Percentiles rank a stretch among this genome's conserved stretches.
Conservation (phyloP, 2,113 vertebrate genomes). For the Oreotrochilus melanogaster region DNA sequence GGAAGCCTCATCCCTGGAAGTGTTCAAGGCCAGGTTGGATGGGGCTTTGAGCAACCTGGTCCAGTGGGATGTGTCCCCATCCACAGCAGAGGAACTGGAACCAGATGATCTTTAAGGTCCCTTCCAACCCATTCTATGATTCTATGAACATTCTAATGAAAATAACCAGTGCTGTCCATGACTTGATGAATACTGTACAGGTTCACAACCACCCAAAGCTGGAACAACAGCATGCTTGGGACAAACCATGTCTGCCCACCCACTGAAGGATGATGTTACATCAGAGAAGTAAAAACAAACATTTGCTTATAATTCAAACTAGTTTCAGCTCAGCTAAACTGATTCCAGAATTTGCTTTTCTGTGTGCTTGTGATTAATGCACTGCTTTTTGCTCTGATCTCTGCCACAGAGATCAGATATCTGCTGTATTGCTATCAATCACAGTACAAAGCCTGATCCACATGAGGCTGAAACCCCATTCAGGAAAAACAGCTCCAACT, state of each 20-base stretch:
- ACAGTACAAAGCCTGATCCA: background rate
- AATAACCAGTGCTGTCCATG: background rate
- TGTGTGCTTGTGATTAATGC: too few relatives aligned
- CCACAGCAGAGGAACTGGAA: too few relatives aligned
- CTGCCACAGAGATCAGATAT: background rate
- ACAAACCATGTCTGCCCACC: background rate
- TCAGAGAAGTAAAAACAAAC: background rate
- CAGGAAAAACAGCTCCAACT: background rate
- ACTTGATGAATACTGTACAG: background rate
- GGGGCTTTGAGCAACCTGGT: too few relatives aligned
- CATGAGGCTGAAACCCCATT: background rate
- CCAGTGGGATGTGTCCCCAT: too few relatives aligned
- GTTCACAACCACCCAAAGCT: background rate
- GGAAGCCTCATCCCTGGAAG: too few relatives aligned
- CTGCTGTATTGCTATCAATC: background rate
- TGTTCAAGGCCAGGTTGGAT: too few relatives aligned
- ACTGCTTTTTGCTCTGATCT: too few relatives aligned
- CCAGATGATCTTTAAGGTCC: too few relatives aligned
- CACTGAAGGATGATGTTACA: background rate
- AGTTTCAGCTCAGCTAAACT: slow-evolving; percentile 1
- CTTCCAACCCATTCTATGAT: too few relatives aligned
- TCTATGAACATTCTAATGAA: background rate
- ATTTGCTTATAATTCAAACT: background rate
- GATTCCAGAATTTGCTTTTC: background rate
- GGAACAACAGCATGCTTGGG: background rate